Conservation (phyloP, 2,113 vertebrate species). For the Eurypyga helias region DNA sequence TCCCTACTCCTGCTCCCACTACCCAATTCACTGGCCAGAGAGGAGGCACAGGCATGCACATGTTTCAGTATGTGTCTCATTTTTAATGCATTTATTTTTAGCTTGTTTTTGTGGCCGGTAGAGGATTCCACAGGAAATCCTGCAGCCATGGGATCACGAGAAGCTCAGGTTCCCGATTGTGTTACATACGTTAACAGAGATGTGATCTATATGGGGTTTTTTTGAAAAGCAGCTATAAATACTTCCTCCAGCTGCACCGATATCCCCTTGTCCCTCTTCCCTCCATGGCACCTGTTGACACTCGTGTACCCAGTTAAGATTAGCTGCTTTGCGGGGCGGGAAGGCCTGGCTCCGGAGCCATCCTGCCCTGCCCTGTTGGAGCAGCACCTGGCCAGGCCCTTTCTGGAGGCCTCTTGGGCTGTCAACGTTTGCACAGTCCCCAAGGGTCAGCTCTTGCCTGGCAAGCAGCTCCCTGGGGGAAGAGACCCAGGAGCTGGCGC, state of each 20-base stretch:
- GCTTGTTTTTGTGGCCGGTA: constrained; percentile 35
- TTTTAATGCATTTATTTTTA: constrained; percentile 59
- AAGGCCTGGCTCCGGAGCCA: background rate
- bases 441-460: accelerated
- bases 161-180: constrained; percentile 56
- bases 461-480: background rate
- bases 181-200: constrained; percentile 66
- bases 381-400: background rate
- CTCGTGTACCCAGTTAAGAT: constrained; percentile 57
- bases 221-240: constrained; percentile 70
- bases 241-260: constrained; percentile 71
- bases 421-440: background rate
- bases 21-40: background rate
- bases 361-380: background rate
- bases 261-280: constrained; percentile 48
- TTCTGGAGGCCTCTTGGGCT: background rate
- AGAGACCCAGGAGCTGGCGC: background rate
- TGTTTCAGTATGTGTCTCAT: background rate
- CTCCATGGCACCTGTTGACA: constrained; percentile 68
- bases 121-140: constrained; percentile 72
- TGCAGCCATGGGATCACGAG: constrained; percentile 20
- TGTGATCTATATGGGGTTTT: background rate
- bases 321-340: background rate
- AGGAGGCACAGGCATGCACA: accelerated
- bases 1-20: background rate